Evolutionary conservation across 92 coral and sea anemone species (phyloP), one percentile per base, ranked within the genome.

Genomic region (Galaxea fascicularis): DNA sequence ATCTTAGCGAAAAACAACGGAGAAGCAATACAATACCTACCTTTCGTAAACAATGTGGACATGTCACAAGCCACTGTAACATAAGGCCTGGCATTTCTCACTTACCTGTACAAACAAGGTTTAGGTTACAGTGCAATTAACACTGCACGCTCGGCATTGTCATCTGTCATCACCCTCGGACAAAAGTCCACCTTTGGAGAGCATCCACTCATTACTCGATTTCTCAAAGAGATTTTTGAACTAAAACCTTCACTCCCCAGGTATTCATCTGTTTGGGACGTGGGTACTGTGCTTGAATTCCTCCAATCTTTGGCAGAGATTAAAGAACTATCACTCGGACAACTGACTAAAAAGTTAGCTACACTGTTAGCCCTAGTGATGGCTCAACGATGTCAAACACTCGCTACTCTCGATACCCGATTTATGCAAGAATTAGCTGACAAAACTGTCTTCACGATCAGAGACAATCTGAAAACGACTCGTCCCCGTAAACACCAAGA

Each of bases 71-170:
- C 66, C 13, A 60, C 28, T 60, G 30, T 60, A 22, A 29, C 59
- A 22, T 56, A 73, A 14, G 88, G 83, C 24, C 74, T 84, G 12
- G 83, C 51, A 18, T 84, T 84, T 64, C 82, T 84, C 17, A 57
- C 64, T 21, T 8, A 35, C 30, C 65, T 83, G 8, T 83, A 83
- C 69, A 74, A 76, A 35, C 58, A 60, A 17, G 89, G 89, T 3
- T 45, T 77, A 64, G 80, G 82, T 56, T 83, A 76, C 76, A 60
- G 30, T 7, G 29, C 66, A 22, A 60, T 60, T 24, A 60, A 60
- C 66, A 60, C 66, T 20, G 1, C 66, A 7, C 66, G 66, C 30
- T 60, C 29, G 14, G 12, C 66, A 4, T 60, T 60, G 66, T 21
- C 12, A 24, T 21, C 35, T 21, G 66, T 60, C 66, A 24, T 60